phyloP scores from a whole-genome alignment of 2,113 vertebrate genomes.

The Sinocyclocheilus grahami region DNA sequence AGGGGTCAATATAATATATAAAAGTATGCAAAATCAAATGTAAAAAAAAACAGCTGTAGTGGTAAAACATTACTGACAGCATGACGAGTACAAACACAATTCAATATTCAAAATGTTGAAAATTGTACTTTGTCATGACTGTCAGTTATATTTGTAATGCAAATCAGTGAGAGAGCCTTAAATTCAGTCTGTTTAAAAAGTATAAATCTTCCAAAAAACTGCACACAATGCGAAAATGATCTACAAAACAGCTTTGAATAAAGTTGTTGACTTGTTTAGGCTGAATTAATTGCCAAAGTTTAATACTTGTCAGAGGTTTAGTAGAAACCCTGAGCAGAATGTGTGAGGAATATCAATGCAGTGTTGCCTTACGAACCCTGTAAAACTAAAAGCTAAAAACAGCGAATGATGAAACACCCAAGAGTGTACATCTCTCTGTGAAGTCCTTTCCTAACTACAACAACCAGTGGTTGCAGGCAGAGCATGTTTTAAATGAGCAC shows the following conservation, averaged over 20 bases:
- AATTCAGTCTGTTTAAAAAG: not conserved
- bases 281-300: not conserved
- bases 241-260: not conserved
- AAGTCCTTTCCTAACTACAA: not conserved
- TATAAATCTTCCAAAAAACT: not conserved
- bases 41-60: not conserved
- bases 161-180: not conserved
- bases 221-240: too few species aligned
- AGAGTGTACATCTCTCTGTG: not conserved
- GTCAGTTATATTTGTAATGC: not conserved
- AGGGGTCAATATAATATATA: too few species aligned
- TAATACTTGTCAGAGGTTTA: conserved; percentile 7
- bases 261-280: not conserved
- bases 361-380: not conserved
- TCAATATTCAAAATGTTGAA: not conserved
- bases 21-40: not conserved
- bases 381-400: not conserved
- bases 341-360: conserved; percentile 1
- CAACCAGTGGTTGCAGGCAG: not conserved
- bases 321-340: not conserved
- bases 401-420: not conserved
- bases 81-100: not conserved
- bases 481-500: conserved; percentile 32
- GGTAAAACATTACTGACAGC: not conserved
- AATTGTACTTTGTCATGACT: not conserved